Conservation (phyloP, 1,140 invertebrate species). For the Apis laboriosa region DNA sequence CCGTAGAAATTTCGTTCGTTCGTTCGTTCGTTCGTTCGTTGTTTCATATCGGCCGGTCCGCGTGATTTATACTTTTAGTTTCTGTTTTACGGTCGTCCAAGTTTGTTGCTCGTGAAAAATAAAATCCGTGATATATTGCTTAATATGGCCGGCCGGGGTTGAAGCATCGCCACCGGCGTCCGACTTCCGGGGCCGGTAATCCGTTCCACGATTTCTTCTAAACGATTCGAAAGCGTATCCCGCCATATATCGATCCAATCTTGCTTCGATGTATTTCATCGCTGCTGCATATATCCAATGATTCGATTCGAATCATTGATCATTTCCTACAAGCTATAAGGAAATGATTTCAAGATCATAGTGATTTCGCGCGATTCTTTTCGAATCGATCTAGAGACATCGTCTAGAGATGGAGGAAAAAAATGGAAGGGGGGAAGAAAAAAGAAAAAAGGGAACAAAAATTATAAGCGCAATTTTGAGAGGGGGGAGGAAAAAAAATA, state of each 20-base stretch:
- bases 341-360: not conserved
- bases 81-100: slow-evolving; percentile 59
- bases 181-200: not conserved
- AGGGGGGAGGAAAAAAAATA: too few species aligned
- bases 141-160: slow-evolving; percentile 45
- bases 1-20: slow-evolving; percentile 59
- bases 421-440: too few species aligned
- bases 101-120: slow-evolving; percentile 58
- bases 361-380: not conserved
- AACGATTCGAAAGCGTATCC: slow-evolving; percentile 3
- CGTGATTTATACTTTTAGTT: slow-evolving; percentile 65
- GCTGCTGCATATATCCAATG: not conserved
- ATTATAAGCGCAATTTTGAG: not conserved
- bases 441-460: not conserved
- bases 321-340: not conserved
- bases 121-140: slow-evolving; percentile 60
- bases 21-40: slow-evolving; percentile 36
- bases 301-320: not conserved
- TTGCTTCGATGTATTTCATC: not conserved
- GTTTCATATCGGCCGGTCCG: slow-evolving; percentile 59
- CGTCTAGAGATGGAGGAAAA: too few species aligned
- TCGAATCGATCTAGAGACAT: too few species aligned
- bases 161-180: slow-evolving; percentile 30
- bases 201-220: slow-evolving; percentile 6
- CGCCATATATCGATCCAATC: not conserved